A percentile compares a stretch with the other conserved stretches of the same genome.
These are phyloP conservation scores for Germaria angustata DNA, from an alignment of 2,888 invertebrate genomes.

Conservation along the genomic window DNA sequence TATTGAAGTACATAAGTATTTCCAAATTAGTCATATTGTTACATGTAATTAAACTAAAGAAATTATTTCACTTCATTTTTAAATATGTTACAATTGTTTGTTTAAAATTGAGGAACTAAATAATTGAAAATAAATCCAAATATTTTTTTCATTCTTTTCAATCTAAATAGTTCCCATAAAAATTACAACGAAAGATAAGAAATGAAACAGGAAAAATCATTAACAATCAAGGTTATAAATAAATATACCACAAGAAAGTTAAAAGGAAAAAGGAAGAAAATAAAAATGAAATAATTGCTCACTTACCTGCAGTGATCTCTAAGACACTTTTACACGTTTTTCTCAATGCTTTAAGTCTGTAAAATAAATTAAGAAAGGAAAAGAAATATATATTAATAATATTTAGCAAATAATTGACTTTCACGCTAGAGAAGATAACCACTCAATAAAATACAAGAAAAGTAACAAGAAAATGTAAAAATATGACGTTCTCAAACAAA, in stretches of 20 bases:
- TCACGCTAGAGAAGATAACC: slow-evolving; percentile 35
- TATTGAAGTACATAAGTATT: too few species aligned
- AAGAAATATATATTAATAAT: slow-evolving; percentile 7
- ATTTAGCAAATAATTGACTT: slow-evolving; percentile 47
- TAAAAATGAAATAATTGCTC: slow-evolving; percentile 21
- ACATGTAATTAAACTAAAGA: too few species aligned
- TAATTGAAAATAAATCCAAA: background rate
- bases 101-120: background rate
- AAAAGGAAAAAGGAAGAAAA: slow-evolving; percentile 63
- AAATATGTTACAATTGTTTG: too few species aligned
- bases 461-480: too few species aligned
- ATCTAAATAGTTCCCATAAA: background rate
- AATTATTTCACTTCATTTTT: too few species aligned
- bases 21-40: too few species aligned
- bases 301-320: slow-evolving; percentile 40
- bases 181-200: background rate
- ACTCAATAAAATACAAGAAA: slow-evolving; percentile 15
- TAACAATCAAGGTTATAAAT: background rate
- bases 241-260: slow-evolving; percentile 14
- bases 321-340: slow-evolving; percentile 39
- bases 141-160: background rate
- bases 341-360: slow-evolving; percentile 35
- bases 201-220: slow-evolving; percentile 24
- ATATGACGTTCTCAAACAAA: slow-evolving; percentile 51
- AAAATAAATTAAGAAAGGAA: slow-evolving; percentile 36